A percentile compares a stretch with the other conserved stretches of the same genome.
Conservation (phyloP, 2,113 vertebrate species). For the Rhinoderma darwinii region DNA sequence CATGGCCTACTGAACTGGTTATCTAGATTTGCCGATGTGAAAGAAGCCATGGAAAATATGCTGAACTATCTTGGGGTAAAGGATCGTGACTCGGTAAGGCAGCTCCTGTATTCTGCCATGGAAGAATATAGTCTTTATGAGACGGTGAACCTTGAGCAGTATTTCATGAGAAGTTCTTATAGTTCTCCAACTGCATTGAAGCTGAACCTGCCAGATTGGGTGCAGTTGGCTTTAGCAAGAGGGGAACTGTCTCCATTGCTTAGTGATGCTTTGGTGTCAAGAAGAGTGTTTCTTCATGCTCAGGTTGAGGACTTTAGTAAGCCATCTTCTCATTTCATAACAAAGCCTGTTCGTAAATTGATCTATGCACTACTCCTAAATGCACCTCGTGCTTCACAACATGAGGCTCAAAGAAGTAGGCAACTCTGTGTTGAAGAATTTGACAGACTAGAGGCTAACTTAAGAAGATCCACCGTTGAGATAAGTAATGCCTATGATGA, state of each 20-base stretch:
- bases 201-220: constrained; percentile 74
- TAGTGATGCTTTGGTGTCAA: constrained; percentile 79
- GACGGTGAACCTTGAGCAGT: constrained; percentile 73
- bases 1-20: constrained; percentile 84
- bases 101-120: constrained; percentile 74
- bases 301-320: constrained; percentile 89
- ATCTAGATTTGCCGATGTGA: constrained; percentile 72
- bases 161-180: constrained; percentile 72
- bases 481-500: constrained; percentile 62
- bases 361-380: constrained; percentile 84
- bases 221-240: constrained; percentile 69
- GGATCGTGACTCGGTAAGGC: constrained; percentile 65
- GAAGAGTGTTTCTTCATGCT: constrained; percentile 78
- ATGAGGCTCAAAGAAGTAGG: background rate
- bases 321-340: constrained; percentile 77
- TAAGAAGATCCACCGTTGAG: constrained; percentile 77
- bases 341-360: constrained; percentile 79
- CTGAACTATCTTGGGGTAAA: constrained; percentile 66
- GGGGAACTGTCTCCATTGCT: constrained; percentile 78
- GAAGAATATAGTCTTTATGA: constrained; percentile 79
- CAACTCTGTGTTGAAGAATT: constrained; percentile 78
- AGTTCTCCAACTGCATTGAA: constrained; percentile 61
- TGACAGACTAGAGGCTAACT: constrained; percentile 77
- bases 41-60: constrained; percentile 74
- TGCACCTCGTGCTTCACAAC: background rate